phyloP scores from a whole-genome alignment of 35 echinoderm and acorn worm genomes.

The Ophioderma brevispina region DNA sequence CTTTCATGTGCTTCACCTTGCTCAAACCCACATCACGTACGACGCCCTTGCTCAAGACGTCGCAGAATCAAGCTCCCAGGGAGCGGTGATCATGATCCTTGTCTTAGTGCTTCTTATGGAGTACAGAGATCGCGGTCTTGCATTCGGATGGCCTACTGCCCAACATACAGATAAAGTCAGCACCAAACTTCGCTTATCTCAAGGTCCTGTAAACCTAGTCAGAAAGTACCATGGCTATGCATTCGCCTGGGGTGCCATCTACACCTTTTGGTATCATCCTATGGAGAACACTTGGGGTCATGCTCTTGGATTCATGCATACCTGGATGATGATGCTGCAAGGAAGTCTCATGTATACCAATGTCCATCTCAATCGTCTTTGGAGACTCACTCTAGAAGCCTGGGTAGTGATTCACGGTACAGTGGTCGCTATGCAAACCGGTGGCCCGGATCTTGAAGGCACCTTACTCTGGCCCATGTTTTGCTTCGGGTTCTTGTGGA shows the following conservation, averaged over 20 bases:
- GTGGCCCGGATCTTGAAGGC: constrained; percentile 58
- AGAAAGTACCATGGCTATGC: constrained; percentile 91
- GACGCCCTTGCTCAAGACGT: constrained; percentile 88
- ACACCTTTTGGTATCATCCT: constrained; percentile 96
- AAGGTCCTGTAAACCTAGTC: constrained; percentile 65
- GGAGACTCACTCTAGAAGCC: constrained; percentile 67
- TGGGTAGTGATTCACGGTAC: constrained; percentile 88
- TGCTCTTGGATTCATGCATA: constrained; percentile 71
- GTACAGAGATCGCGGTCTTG: constrained; percentile 84
- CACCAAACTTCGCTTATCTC: constrained; percentile 45
- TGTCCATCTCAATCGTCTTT: constrained; percentile 85
- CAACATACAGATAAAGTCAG: constrained; percentile 55
- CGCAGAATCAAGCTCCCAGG: constrained; percentile 71
- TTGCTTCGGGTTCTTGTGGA: constrained; percentile 85
- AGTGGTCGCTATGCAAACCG: constrained; percentile 78
- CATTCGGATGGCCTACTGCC: constrained; percentile 82
- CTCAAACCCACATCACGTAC: constrained; percentile 79
- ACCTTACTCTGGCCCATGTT: constrained; percentile 84
- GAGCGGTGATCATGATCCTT: constrained; percentile 86
- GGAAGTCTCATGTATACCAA: constrained; percentile 93
- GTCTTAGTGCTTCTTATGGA: constrained; percentile 81
- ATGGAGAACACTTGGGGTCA: constrained; percentile 97
- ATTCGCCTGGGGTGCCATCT: constrained; percentile 91
- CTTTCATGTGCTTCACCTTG: constrained; percentile 79
- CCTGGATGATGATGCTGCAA: constrained; percentile 88